phyloP scores from a whole-genome alignment of 2,113 vertebrate genomes.

The Brienomyrus longianalis region DNA sequence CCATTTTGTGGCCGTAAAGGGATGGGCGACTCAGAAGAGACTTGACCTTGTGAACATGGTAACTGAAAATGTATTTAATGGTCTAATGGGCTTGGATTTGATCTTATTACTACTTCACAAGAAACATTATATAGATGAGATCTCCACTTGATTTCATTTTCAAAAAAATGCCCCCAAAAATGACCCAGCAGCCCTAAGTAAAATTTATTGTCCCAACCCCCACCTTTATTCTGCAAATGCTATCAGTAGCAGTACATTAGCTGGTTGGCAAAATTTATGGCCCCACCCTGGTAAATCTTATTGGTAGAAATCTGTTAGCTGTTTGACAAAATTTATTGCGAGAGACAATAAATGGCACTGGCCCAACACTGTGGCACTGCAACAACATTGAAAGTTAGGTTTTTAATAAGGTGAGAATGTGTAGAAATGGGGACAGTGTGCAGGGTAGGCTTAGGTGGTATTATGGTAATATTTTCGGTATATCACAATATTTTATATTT shows the following conservation, averaged over 20 bases:
- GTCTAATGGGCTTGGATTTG: neutral
- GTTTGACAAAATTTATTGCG: neutral
- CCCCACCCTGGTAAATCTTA: neutral
- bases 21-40: neutral
- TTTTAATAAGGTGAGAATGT: neutral
- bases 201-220: neutral
- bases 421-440: neutral
- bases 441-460: neutral
- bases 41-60: neutral
- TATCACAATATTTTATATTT: neutral
- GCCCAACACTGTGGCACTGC: neutral
- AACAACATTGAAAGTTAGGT: neutral
- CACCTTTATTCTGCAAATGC: neutral
- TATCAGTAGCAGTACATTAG: neutral
- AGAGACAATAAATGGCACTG: no score
- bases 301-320: neutral
- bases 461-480: neutral
- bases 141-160: neutral
- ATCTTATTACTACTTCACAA: neutral
- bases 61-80: neutral
- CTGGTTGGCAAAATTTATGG: neutral
- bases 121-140: neutral
- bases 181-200: neutral
- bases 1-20: neutral
- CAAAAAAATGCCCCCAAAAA: neutral